These are phyloP conservation scores for Paramuricea clavata DNA, from an alignment of 92 coral and sea anemone genomes.

Conservation along the genomic window DNA sequence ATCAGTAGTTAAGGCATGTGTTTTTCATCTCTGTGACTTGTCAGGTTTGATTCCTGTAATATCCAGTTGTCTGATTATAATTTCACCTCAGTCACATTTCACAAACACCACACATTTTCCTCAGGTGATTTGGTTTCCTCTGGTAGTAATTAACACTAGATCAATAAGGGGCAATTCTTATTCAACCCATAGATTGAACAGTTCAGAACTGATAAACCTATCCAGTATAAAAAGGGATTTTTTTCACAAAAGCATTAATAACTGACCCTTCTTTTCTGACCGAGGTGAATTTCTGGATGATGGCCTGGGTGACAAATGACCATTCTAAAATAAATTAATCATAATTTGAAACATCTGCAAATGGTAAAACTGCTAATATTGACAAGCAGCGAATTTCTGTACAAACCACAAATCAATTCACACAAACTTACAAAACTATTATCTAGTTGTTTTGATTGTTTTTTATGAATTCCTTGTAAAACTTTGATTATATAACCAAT, in stretches of 20 bases:
- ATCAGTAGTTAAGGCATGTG: no score
- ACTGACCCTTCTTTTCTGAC: background rate
- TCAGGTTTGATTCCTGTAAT: no score
- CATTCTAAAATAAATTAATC: background rate
- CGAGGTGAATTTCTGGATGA: conserved; percentile 2
- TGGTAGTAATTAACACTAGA: no score
- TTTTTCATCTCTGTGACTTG: no score
- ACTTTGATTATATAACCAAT: conserved; percentile 82
- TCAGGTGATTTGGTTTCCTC: no score
- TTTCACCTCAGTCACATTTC: no score
- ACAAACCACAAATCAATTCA: background rate
- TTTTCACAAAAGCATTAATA: background rate
- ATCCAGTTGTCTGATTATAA: no score
- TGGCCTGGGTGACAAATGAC: conserved; percentile 11
- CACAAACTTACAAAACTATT: conserved; percentile 37
- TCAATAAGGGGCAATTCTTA: no score
- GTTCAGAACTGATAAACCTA: background rate
- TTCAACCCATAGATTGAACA: no score
- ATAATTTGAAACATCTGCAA: background rate
- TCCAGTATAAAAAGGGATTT: background rate
- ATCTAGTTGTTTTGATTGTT: background rate
- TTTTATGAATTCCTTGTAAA: conserved; percentile 72
- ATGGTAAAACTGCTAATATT: background rate
- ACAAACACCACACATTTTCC: no score
- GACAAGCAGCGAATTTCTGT: background rate